Evolutionary conservation across 2,888 invertebrate species (phyloP).

Genomic region (Drosophila rellima): DNA sequence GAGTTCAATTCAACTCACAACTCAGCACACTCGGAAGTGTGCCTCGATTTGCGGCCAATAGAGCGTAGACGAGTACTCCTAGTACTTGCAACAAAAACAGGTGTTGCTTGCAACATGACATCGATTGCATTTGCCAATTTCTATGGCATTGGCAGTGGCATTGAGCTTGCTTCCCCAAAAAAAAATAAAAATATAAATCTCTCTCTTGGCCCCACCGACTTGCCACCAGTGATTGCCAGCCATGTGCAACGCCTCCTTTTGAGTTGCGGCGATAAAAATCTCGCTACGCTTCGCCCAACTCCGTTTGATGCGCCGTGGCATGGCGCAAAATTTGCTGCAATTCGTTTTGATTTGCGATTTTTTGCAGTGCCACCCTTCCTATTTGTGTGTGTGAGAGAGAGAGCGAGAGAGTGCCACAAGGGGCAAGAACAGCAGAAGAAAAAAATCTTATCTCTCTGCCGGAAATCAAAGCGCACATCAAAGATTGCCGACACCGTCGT

Average conservation of each 20-base stretch:
- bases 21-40: constrained; percentile 57
- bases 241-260: constrained; percentile 56
- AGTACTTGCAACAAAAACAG: not conserved
- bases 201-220: not conserved
- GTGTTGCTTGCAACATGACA: constrained; percentile 16
- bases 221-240: constrained; percentile 27
- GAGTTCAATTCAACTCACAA: constrained; percentile 6
- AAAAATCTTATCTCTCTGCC: constrained; percentile 81
- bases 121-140: constrained; percentile 7
- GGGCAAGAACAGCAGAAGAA: constrained; percentile 31
- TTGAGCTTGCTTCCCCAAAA: constrained; percentile 3
- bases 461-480: constrained; percentile 83
- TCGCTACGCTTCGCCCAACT: constrained; percentile 58
- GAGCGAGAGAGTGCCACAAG: constrained; percentile 12
- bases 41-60: constrained; percentile 49
- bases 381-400: not conserved
- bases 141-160: constrained; percentile 14
- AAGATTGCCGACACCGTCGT: constrained; percentile 70
- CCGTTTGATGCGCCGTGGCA: constrained; percentile 51
- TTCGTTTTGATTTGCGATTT: constrained; percentile 73
- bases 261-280: constrained; percentile 60
- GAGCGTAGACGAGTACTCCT: constrained; percentile 19
- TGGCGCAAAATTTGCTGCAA: constrained; percentile 64
- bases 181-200: not conserved
- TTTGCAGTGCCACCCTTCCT: constrained; percentile 10